phyloP scores from a whole-genome alignment of 2,797 vertebrate species.

The Manis javanica region DNA sequence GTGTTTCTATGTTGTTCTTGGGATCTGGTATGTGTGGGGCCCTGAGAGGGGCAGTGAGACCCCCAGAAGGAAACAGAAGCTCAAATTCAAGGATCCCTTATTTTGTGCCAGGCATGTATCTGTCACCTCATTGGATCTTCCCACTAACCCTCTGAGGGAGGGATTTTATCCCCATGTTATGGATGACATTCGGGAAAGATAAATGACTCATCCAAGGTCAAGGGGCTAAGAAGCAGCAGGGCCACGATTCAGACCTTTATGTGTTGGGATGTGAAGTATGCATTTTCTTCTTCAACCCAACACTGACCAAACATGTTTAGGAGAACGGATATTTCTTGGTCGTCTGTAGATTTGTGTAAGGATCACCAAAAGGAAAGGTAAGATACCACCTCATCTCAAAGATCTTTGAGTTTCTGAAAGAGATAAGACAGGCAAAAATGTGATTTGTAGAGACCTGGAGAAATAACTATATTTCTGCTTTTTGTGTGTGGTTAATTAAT shows the following conservation, averaged over 20 bases:
- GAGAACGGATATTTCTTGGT: not conserved
- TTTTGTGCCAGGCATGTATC: not conserved
- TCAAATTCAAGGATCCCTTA: not conserved
- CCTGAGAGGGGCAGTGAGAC: not conserved
- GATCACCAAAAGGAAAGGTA: not conserved
- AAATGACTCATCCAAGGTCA: not conserved
- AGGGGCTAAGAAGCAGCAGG: no score
- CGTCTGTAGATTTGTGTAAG: not conserved
- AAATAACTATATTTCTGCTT: not conserved
- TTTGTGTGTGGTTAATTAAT: not conserved
- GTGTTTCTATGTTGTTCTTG: accelerated
- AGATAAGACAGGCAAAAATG: not conserved
- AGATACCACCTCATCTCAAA: not conserved
- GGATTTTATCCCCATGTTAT: not conserved
- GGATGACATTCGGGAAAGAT: not conserved
- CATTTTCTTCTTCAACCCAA: not conserved
- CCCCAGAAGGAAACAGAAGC: not conserved
- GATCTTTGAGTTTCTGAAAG: not conserved
- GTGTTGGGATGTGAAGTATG: not conserved
- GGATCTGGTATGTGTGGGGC: not conserved
- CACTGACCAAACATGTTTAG: not conserved
- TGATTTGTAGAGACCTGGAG: not conserved
- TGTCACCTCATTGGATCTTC: not conserved
- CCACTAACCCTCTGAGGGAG: not conserved
- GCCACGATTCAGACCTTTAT: not conserved